phyloP scores from a whole-genome alignment of 2,797 vertebrate genomes.

The Psittacula echo region DNA sequence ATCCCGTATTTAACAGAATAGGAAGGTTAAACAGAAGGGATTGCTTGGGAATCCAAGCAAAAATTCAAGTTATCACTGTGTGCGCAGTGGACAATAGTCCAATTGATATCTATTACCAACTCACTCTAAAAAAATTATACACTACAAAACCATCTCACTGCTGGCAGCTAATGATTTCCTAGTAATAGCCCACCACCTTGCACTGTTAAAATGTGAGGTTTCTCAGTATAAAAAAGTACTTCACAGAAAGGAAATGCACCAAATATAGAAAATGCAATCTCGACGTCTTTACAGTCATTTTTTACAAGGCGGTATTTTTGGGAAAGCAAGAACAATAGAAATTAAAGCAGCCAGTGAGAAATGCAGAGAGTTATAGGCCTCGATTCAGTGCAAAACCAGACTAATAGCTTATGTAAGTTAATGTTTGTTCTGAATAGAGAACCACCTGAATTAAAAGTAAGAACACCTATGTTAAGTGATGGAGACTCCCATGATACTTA shows the following conservation, averaged over 20 bases:
- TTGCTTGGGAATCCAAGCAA: slow-evolving; percentile 65
- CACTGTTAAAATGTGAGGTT: slow-evolving; percentile 62
- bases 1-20: background rate
- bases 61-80: slow-evolving; percentile 62
- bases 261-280: slow-evolving; percentile 50
- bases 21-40: slow-evolving; percentile 5
- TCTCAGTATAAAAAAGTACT: slow-evolving; percentile 67
- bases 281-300: slow-evolving; percentile 41
- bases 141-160: slow-evolving; percentile 61
- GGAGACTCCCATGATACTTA: slow-evolving; percentile 17
- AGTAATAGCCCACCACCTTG: slow-evolving; percentile 51
- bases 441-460: slow-evolving; percentile 65
- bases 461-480: slow-evolving; percentile 53
- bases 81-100: slow-evolving; percentile 28
- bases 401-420: slow-evolving; percentile 63
- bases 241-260: slow-evolving; percentile 47
- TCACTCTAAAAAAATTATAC: slow-evolving; percentile 47
- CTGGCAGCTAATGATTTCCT: slow-evolving; percentile 48
- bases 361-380: slow-evolving; percentile 57
- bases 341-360: slow-evolving; percentile 58
- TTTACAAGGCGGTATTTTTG: slow-evolving; percentile 32
- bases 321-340: slow-evolving; percentile 44
- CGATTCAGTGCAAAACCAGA: slow-evolving; percentile 67
- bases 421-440: slow-evolving; percentile 65
- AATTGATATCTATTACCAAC: slow-evolving; percentile 26